Conservation (phyloP, 2,113 vertebrate species). For the Spheniscus mendiculus region DNA sequence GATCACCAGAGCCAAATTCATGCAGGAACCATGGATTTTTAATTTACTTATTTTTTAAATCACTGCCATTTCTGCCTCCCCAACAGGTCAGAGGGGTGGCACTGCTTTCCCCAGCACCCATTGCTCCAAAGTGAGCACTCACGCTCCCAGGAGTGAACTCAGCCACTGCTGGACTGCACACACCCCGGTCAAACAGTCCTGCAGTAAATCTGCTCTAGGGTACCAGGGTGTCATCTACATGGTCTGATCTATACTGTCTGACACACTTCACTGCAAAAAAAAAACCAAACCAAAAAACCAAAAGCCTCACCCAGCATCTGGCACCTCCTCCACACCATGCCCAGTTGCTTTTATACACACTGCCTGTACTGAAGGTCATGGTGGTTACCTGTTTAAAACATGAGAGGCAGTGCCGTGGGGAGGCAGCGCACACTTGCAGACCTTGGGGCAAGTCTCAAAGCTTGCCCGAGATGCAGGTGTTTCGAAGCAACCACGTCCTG, state of each 20-base stretch:
- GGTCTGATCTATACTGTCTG: neutral
- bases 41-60: neutral
- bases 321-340: neutral
- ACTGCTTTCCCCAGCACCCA: neutral
- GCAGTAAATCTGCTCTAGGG: neutral
- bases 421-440: neutral
- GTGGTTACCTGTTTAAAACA: neutral
- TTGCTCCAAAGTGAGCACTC: neutral
- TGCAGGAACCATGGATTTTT: neutral
- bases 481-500: neutral
- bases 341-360: fast-evolving
- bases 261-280: neutral
- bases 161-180: neutral
- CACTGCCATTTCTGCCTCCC: neutral
- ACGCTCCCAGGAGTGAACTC: neutral
- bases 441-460: neutral
- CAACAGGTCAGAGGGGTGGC: neutral
- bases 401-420: fast-evolving
- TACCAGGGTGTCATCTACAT: neutral
- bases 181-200: fast-evolving
- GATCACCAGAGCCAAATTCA: neutral
- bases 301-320: neutral
- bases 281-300: too few relatives aligned
- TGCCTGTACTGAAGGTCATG: neutral
- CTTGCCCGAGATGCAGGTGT: neutral